These are phyloP conservation scores for Amblyjoppa proteus DNA, from an alignment of 2,888 invertebrate genomes.

Conservation along the genomic window DNA sequence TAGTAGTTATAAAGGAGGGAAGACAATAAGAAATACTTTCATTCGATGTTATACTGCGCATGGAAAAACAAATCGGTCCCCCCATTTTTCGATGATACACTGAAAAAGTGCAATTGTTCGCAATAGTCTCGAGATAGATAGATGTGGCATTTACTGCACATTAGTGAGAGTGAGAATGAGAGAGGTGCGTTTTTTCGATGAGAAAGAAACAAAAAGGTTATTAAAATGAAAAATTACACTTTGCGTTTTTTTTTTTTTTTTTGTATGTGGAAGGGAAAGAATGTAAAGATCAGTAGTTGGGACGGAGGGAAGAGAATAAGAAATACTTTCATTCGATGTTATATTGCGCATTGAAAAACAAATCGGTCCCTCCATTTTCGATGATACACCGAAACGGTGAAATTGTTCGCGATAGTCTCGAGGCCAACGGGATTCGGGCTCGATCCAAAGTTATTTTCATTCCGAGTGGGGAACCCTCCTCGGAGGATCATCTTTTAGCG, in stretches of 20 bases:
- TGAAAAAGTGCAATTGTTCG: neutral
- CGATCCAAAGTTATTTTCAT: constrained; percentile 57
- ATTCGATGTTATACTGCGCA: no score
- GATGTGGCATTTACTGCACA: no score
- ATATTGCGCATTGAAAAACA: neutral
- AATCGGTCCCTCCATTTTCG: neutral
- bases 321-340: neutral
- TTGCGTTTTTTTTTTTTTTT: no score
- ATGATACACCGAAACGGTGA: neutral
- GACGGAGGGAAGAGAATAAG: neutral
- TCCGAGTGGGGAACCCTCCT: constrained; percentile 5
- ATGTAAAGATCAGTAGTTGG: no score
- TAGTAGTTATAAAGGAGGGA: no score
- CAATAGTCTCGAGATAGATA: neutral
- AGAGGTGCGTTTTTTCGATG: no score
- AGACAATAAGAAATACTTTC: no score
- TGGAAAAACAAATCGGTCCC: neutral
- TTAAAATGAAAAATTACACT: no score
- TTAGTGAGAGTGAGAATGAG: no score
- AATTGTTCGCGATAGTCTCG: neutral
- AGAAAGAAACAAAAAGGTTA: no score
- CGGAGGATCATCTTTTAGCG: constrained; percentile 16
- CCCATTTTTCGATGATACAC: neutral
- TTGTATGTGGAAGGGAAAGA: no score
- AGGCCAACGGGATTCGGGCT: neutral